Base-by-base conservation (phyloP, 2,113 vertebrate species). In the Rhinoptilus africanus region DNA sequence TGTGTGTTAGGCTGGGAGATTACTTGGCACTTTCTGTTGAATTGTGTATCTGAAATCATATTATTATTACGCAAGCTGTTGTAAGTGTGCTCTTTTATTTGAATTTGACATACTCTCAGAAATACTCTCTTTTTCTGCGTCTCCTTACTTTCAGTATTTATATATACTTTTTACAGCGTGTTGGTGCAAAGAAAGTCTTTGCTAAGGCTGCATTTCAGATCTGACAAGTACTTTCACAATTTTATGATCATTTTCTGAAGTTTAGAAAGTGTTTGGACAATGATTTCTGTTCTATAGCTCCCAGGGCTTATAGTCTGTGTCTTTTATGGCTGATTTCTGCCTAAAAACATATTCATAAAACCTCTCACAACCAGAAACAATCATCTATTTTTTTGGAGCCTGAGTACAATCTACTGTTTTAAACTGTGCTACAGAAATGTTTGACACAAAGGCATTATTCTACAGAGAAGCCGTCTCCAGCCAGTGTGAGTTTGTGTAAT, bases 311-410 rank as follows among this genome's bases (percentile, higher is more conserved):
- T 80, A 93, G 88, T 41, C 82, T 87, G 48, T 92, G 76, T 95
- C 95, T 89, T 96, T 93, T 95, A 94, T 93, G 91, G 86, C 45
- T 85, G 80, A 97, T 95, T 89, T 89, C 94, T 94, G 57, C 89
- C 94, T 89, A 95, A 97, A 96, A 97, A 95, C 87, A 69, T 93
- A 97, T 92, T 96, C 92, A 83, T 95, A 96, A 97, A 96, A 91
- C 64, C 67, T 91, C 74, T 95, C 81, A 73, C 80, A 92, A 85
- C 77, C 74, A 96, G 92, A 94, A 96, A 93, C 84, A 94, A 88
- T 91, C 4, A 2, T 91, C 76, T 64, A 9, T 56, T 81, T 96
- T 82, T 95, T 89, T 64, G 50, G 83, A 91, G 57, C 41, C 32
- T 30, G 45, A 69, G 18, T 91, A 22, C 89, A 92, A 68, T 87